Conservation (phyloP, 2,113 vertebrate species). For the Cebus imitator region DNA sequence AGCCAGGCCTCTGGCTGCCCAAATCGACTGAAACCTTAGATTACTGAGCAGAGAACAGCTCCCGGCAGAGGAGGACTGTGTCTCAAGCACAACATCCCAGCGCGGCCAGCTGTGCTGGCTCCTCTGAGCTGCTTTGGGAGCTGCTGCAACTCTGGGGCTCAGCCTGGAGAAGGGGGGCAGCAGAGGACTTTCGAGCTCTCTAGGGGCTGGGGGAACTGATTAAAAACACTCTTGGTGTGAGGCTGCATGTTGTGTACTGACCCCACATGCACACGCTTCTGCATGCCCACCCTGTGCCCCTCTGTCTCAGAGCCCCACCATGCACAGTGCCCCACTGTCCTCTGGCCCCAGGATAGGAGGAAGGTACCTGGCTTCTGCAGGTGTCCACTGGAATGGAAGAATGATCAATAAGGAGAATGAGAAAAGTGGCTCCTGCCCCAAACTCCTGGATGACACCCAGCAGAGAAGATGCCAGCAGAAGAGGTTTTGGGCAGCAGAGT, state of each 20-base stretch:
- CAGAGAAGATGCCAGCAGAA: background rate
- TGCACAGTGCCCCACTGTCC: background rate
- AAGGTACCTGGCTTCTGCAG: background rate
- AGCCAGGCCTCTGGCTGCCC: background rate
- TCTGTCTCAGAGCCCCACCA: background rate
- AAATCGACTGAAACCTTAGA: background rate
- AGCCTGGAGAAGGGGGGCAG: background rate
- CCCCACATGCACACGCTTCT: fast-evolving
- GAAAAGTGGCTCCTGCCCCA: background rate
- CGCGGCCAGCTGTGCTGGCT: background rate
- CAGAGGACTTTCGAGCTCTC: background rate
- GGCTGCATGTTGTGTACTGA: background rate
- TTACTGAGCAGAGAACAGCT: background rate
- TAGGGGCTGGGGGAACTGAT: background rate
- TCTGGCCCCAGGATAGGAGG: too few relatives aligned
- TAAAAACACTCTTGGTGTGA: background rate
- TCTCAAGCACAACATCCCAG: background rate
- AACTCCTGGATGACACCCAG: background rate
- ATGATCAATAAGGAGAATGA: background rate
- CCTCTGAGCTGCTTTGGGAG: background rate
- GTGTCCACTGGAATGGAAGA: background rate
- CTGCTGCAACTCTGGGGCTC: background rate
- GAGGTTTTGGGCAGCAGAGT: background rate
- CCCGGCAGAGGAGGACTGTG: fast-evolving
- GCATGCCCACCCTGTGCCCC: fast-evolving